Conservation (phyloP, 2,797 vertebrate genomes). For the Amniataba percoides region DNA sequence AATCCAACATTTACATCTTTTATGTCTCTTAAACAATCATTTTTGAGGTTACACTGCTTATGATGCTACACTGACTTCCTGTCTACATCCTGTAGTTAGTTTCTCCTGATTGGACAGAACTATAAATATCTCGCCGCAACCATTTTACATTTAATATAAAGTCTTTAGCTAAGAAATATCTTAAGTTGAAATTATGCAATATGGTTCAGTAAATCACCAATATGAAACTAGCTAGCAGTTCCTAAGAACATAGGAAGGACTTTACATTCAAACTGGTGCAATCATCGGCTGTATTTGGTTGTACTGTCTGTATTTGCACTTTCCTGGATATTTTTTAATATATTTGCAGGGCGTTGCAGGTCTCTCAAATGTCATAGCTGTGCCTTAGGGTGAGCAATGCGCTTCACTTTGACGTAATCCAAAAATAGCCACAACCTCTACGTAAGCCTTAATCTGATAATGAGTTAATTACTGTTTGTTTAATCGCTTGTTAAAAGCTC, state of each 20-base stretch:
- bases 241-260: background rate
- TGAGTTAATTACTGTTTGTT: conserved; percentile 41
- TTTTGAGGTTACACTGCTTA: background rate
- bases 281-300: no score
- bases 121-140: background rate
- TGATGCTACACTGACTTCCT: background rate
- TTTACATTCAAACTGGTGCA: no score
- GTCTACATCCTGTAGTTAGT: no score
- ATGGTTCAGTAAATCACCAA: background rate
- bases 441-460: conserved; percentile 44
- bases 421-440: conserved; percentile 8
- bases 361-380: background rate
- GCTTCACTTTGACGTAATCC: conserved; percentile 16
- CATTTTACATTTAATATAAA: background rate
- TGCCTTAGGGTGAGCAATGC: background rate
- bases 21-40: background rate
- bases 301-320: background rate
- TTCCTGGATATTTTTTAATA: background rate
- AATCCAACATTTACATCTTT: background rate
- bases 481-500: conserved; percentile 53
- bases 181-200: background rate
- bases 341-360: background rate
- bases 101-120: background rate
- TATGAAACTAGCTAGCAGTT: background rate
- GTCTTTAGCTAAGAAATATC: background rate